These are phyloP conservation scores for Drosophila eugracilis DNA, from an alignment of 1,140 invertebrate genomes.

Conservation along the genomic window DNA sequence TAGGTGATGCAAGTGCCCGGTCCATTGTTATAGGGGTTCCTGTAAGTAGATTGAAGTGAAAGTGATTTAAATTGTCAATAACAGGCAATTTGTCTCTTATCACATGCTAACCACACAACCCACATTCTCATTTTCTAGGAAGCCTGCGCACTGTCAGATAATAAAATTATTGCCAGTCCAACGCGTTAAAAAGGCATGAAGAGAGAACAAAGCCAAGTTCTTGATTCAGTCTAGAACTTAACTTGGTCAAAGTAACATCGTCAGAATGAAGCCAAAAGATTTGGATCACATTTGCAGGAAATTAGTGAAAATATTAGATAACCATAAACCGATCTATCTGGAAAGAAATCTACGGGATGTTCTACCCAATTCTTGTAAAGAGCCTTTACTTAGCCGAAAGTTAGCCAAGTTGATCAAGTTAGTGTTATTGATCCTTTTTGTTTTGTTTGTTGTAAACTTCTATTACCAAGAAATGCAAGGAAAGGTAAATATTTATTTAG, in stretches of 20 bases:
- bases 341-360: constrained; percentile 22
- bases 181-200: constrained; percentile 28
- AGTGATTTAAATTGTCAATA: constrained; percentile 57
- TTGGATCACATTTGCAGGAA: constrained; percentile 35
- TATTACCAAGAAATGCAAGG: constrained; percentile 58
- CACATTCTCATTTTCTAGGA: neutral
- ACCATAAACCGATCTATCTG: constrained; percentile 16
- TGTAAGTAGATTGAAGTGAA: constrained; percentile 50
- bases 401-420: constrained; percentile 19
- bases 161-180: constrained; percentile 76
- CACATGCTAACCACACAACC: constrained; percentile 58
- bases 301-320: constrained; percentile 49
- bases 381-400: neutral
- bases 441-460: constrained; percentile 33
- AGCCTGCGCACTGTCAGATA: constrained; percentile 67
- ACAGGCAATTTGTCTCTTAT: constrained; percentile 69
- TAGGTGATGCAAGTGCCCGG: constrained; percentile 95
- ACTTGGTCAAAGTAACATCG: constrained; percentile 45
- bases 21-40: constrained; percentile 85
- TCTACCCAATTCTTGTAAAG: constrained; percentile 2
- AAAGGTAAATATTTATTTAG: neutral
- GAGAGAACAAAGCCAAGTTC: constrained; percentile 7
- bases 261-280: constrained; percentile 15
- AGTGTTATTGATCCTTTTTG: constrained; percentile 9
- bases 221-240: constrained; percentile 33